phyloP scores from a whole-genome alignment of 2,113 vertebrate species.

The Alectura lathami region DNA sequence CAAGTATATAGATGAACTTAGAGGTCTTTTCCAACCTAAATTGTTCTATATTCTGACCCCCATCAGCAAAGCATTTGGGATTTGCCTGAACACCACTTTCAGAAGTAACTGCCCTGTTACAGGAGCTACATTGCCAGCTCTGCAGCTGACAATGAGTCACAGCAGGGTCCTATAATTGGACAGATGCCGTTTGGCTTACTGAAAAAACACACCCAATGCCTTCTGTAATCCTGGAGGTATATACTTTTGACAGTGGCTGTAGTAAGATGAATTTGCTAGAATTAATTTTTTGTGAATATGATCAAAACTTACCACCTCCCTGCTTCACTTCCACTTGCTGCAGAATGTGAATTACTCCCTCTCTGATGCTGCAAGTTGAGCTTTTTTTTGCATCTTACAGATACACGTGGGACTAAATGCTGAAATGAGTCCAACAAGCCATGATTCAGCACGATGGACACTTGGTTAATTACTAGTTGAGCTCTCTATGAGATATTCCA shows the following conservation, averaged over 20 bases:
- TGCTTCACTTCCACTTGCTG: constrained; percentile 29
- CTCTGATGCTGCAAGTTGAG: constrained; percentile 4
- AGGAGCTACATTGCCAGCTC: not conserved
- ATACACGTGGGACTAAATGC: constrained; percentile 25
- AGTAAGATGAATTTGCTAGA: not conserved
- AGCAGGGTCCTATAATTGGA: not conserved
- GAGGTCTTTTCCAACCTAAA: too few relatives aligned
- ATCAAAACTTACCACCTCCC: constrained; percentile 63
- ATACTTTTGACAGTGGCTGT: not conserved
- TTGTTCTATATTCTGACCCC: not conserved
- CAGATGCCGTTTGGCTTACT: not conserved
- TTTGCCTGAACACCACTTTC: not conserved
- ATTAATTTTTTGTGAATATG: not conserved
- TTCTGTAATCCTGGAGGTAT: not conserved
- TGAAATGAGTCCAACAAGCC: constrained; percentile 58
- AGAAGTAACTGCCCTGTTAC: not conserved
- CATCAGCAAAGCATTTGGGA: not conserved
- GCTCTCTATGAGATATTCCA: not conserved
- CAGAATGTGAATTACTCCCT: constrained; percentile 45
- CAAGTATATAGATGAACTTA: not conserved
- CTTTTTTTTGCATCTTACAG: constrained; percentile 33
- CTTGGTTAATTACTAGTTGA: not conserved
- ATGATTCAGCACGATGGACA: constrained; percentile 1
- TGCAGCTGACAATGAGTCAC: not conserved
- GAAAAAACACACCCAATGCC: not conserved